Evolutionary conservation across 2,888 invertebrate genomes (phyloP).

Genomic region (Luperina testacea): DNA sequence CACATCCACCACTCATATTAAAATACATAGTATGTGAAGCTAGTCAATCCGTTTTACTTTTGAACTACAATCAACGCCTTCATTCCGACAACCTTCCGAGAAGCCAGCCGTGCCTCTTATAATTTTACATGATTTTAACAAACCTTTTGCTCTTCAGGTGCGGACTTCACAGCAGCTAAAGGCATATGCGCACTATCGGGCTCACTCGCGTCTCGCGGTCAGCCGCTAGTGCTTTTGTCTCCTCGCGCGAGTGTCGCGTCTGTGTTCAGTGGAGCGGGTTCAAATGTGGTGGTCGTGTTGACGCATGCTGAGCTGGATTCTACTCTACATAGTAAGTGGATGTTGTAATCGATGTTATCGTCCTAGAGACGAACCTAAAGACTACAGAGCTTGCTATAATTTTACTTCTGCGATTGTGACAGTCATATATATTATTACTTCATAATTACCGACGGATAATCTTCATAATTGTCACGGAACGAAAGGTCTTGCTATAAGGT

Average conservation of each 20-base stretch:
- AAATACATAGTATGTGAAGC: too few relatives aligned
- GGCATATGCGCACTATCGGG: slow-evolving; percentile 94
- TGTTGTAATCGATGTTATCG: slow-evolving; percentile 1
- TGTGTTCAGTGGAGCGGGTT: slow-evolving; percentile 92
- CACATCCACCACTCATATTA: neutral
- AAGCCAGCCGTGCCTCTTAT: too few relatives aligned
- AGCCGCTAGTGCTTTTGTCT: slow-evolving; percentile 93
- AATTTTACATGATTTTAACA: neutral
- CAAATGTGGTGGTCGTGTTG: slow-evolving; percentile 91
- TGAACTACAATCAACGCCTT: too few relatives aligned
- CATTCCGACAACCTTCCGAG: too few relatives aligned
- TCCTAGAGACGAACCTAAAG: neutral
- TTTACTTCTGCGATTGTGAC: neutral
- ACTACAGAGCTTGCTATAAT: neutral
- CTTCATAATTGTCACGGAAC: too few relatives aligned
- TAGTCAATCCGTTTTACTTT: too few relatives aligned
- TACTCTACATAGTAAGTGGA: slow-evolving; percentile 85
- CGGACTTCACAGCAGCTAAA: slow-evolving; percentile 96
- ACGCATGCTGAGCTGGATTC: slow-evolving; percentile 91
- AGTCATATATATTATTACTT: neutral
- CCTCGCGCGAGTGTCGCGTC: slow-evolving; percentile 92
- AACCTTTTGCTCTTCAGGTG: slow-evolving; percentile 86
- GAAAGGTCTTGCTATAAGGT: too few relatives aligned
- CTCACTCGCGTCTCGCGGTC: slow-evolving; percentile 93
- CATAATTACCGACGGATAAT: neutral